Percentiles rank a stretch among this genome's conserved stretches.
phyloP scores from a whole-genome alignment of 1,140 invertebrate genomes.

The Rhizoglyphus robini region DNA sequence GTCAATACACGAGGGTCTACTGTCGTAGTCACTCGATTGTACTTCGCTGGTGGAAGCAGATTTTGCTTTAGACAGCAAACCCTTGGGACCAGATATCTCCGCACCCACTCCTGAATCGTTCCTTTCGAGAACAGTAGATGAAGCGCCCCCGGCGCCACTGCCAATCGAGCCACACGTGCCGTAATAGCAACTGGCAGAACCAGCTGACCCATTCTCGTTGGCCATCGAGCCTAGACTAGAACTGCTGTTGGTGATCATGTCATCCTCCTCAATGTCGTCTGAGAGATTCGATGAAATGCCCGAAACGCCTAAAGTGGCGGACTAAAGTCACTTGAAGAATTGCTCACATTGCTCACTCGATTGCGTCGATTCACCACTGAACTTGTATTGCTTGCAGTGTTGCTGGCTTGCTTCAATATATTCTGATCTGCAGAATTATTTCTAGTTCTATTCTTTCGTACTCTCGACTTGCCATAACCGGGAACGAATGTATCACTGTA shows the following conservation, averaged over 20 bases:
- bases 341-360: constrained; percentile 38
- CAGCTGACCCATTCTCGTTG: neutral
- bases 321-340: constrained; percentile 27
- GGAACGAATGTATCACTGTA: neutral
- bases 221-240: constrained; percentile 7
- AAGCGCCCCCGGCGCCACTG: neutral
- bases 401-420: neutral
- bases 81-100: constrained; percentile 62
- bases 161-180: constrained; percentile 27
- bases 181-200: constrained; percentile 21
- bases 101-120: constrained; percentile 86
- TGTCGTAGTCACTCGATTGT: neutral
- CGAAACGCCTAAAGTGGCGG: constrained; percentile 18
- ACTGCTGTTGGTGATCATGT: constrained; percentile 3
- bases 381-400: neutral
- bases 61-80: too few species aligned
- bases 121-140: constrained; percentile 43
- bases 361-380: constrained; percentile 24
- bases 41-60: neutral
- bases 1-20: neutral
- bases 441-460: neutral
- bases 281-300: neutral
- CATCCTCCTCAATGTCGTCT: constrained; percentile 16
- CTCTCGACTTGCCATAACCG: neutral
- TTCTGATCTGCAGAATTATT: neutral